phyloP scores from a whole-genome alignment of 2,797 vertebrate species.

The Moxostoma hubbsi region DNA sequence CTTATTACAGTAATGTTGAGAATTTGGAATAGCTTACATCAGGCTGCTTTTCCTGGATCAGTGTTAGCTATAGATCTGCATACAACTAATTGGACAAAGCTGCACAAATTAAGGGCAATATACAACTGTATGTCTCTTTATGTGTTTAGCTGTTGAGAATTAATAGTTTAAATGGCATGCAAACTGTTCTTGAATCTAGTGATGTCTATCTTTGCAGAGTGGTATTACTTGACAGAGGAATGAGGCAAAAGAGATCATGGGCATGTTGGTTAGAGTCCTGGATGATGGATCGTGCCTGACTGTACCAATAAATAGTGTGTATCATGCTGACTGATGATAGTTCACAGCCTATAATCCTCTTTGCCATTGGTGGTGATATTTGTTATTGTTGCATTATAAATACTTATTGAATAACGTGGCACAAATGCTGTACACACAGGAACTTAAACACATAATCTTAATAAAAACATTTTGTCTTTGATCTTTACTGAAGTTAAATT shows the following conservation, averaged over 20 bases:
- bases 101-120: not conserved
- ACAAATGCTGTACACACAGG: not conserved
- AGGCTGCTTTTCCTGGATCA: too few relatives aligned
- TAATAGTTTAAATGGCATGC: not conserved
- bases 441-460: not conserved
- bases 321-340: not conserved
- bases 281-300: not conserved
- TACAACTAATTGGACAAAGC: not conserved
- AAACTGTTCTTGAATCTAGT: not conserved
- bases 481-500: too few relatives aligned
- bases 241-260: not conserved
- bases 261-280: not conserved
- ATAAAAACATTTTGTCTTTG: too few relatives aligned
- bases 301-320: not conserved
- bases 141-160: not conserved
- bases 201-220: not conserved
- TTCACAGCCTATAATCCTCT: not conserved
- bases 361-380: not conserved
- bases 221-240: not conserved
- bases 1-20: too few relatives aligned
- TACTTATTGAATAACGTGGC: not conserved
- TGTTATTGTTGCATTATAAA: not conserved
- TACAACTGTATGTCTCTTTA: too few relatives aligned
- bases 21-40: too few relatives aligned
- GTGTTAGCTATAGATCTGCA: not conserved